Base-by-base conservation (phyloP, 2,888 invertebrate species). In the Neoaliturus tenellus region DNA sequence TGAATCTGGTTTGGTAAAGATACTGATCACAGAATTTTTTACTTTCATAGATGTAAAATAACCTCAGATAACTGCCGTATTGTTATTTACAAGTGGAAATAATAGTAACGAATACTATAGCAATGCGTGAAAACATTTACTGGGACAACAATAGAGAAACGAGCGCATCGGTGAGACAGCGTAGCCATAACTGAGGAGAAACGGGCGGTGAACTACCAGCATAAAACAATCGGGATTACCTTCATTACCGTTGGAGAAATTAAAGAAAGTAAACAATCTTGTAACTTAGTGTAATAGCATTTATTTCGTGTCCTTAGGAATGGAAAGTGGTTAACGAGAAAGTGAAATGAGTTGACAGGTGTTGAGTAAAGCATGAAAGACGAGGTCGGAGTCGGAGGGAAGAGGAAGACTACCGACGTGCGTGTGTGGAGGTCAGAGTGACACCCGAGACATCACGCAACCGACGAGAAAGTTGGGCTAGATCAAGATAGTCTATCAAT, bases 401-500 rank as follows among this genome's bases (percentile, higher is more conserved):
- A 69, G 71, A 39, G 41, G 25, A 12, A 58, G 35, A 58, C 62
- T 25, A 62, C 20, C 20, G 62, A 80, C 33, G 48, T 48, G 48
- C 48, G 25, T 58, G 58, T 14, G 58, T 58, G 67, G 31, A 33
- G 5, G 58, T 10, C 1, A 25, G 28, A 31, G 67, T 67, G 67
- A 67, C 67, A 69, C 35, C 5, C 39, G 69, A 69, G 39, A 17
- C 20, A 17, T 6, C 69, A 39, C 69, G 39, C 69, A 69, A 41
- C 75, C 3, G 48, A 31, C 17, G 35, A 75, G n/a, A 73, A 75
- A 75, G 75, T 75, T 44, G 48, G 41, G 41, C 39, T 71, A 35
- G 71, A 71, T 71, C 71, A 71, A 71, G 71, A 71, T 71, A 75
- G 41, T 25, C 73, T 20, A 25, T 35, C 23, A 44, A 75, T 48